phyloP scores from a whole-genome alignment of 1,140 invertebrate species.

The fruit fly (Drosophila melanogaster) region DNA sequence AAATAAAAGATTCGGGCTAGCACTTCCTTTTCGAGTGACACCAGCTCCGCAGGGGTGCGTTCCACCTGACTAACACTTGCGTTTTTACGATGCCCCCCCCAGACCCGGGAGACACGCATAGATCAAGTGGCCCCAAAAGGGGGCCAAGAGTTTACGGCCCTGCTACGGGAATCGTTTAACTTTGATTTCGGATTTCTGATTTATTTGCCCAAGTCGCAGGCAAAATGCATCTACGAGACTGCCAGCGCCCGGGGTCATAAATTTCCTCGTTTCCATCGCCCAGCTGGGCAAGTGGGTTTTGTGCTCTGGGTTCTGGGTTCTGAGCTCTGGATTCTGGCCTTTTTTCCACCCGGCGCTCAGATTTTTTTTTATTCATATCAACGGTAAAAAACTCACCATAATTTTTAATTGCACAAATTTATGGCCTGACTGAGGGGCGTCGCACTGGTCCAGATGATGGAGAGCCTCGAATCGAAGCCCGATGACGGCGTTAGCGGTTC shows the following conservation, averaged over 20 bases:
- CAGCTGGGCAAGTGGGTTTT: conserved; percentile 32
- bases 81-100: conserved; percentile 30
- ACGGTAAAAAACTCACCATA: conserved; percentile 77
- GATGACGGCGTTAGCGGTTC: conserved; percentile 77
- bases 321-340: not conserved
- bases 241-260: conserved; percentile 49
- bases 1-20: conserved; percentile 27
- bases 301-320: conserved; percentile 1
- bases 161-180: conserved; percentile 56
- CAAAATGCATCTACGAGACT: conserved; percentile 36
- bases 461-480: conserved; percentile 25
- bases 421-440: conserved; percentile 52
- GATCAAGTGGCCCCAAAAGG: conserved; percentile 13
- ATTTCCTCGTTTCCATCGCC: conserved; percentile 58
- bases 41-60: conserved; percentile 25
- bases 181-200: conserved; percentile 67
- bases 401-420: conserved; percentile 81
- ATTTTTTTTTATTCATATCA: conserved; percentile 43
- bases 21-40: conserved; percentile 50
- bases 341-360: not conserved
- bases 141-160: conserved; percentile 23
- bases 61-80: conserved; percentile 69
- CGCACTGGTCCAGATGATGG: conserved; percentile 43
- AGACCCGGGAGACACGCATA: conserved; percentile 11
- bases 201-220: conserved; percentile 61